These are phyloP conservation scores for Phragmatobia fuliginosa DNA, from an alignment of 2,888 invertebrate genomes.

Conservation along the genomic window DNA sequence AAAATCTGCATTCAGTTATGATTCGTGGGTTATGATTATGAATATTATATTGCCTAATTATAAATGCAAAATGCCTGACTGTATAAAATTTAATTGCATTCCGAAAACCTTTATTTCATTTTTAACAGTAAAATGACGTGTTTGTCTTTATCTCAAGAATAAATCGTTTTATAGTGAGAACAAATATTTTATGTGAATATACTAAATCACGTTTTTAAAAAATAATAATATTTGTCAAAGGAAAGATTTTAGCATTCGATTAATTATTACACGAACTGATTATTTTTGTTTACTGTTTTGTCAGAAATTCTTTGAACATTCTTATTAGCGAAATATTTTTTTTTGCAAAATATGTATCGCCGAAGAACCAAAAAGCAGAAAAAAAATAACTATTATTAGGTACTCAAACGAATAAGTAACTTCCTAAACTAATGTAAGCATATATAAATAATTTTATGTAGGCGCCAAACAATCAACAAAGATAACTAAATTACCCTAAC, in stretches of 20 bases:
- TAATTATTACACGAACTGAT: not conserved
- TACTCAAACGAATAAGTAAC: no score
- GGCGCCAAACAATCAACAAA: no score
- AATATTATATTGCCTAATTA: conserved; percentile 41
- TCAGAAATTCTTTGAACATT: conserved; percentile 4
- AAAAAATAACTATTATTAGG: no score
- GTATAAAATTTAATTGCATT: conserved; percentile 38
- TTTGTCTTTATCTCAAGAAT: conserved; percentile 2
- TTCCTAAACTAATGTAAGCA: no score
- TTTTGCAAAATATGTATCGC: no score
- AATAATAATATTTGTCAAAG: not conserved
- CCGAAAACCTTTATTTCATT: conserved; percentile 29
- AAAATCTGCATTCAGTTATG: conserved; percentile 32
- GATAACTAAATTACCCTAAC: no score
- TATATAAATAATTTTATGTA: no score
- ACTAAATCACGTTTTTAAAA: conserved; percentile 4
- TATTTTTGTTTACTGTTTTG: not conserved
- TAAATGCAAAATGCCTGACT: conserved; percentile 40
- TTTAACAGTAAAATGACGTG: not conserved
- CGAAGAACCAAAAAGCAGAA: no score
- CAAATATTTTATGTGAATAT: not conserved
- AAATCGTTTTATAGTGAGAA: conserved; percentile 9
- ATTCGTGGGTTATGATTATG: conserved; percentile 30
- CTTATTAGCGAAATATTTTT: no score
- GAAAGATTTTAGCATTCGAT: not conserved